Evolutionary conservation across 2,113 vertebrate genomes (phyloP).

Genomic region (Trinectes maculatus): DNA sequence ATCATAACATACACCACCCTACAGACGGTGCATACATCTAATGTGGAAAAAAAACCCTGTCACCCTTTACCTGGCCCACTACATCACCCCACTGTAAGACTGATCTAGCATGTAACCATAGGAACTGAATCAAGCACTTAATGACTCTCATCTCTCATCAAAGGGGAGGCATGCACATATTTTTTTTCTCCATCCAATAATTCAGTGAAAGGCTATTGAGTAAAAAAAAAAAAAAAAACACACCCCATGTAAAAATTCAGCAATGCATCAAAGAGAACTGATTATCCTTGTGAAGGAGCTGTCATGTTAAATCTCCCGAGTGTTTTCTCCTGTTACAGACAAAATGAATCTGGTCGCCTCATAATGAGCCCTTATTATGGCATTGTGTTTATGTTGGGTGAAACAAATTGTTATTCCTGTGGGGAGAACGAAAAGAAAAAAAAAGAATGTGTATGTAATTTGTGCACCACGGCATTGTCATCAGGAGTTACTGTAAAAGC

Average conservation of each 20-base stretch:
- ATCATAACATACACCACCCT: constrained; percentile 15
- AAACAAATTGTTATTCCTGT: constrained; percentile 70
- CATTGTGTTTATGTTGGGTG: constrained; percentile 67
- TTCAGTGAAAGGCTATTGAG: constrained; percentile 38
- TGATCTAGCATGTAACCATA: constrained; percentile 37
- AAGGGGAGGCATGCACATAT: constrained; percentile 7
- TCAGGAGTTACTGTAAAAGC: constrained; percentile 55
- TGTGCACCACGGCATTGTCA: constrained; percentile 63
- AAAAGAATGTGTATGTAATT: constrained; percentile 66
- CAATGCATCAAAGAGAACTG: constrained; percentile 65
- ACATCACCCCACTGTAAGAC: constrained; percentile 4
- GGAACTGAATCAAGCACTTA: constrained; percentile 42
- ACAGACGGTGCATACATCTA: neutral
- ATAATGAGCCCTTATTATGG: constrained; percentile 71
- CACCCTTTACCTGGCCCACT: constrained; percentile 3
- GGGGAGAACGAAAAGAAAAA: constrained; percentile 52
- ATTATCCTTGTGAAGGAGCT: constrained; percentile 64
- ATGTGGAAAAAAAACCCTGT: constrained; percentile 11
- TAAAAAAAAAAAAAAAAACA: constrained; percentile 23
- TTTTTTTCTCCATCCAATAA: constrained; percentile 9
- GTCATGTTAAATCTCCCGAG: constrained; percentile 68
- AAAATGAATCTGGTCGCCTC: constrained; percentile 67
- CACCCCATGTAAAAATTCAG: constrained; percentile 47
- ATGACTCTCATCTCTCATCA: constrained; percentile 38
- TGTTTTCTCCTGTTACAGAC: constrained; percentile 63